These are phyloP conservation scores for Cyrtodaria siliqua DNA, from an alignment of 2,888 invertebrate species.

Conservation along the genomic window DNA sequence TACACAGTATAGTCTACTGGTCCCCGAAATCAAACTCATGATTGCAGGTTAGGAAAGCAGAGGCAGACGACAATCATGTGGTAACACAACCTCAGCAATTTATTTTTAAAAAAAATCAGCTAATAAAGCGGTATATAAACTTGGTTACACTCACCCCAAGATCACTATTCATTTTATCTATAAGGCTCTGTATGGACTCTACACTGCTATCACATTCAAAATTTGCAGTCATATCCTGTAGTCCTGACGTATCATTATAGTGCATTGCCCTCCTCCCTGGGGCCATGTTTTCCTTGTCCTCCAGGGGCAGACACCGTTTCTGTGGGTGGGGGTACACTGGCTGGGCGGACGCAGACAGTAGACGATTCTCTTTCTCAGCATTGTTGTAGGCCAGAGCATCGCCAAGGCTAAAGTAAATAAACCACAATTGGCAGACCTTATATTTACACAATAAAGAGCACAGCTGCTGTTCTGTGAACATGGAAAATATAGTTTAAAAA, in stretches of 20 bases:
- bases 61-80: too few species aligned
- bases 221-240: not conserved
- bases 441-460: too few species aligned
- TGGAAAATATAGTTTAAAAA: too few species aligned
- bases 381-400: conserved; percentile 74
- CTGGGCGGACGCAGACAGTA: conserved; percentile 5
- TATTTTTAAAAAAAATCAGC: too few species aligned
- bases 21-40: too few species aligned
- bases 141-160: conserved; percentile 75
- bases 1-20: too few species aligned
- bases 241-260: not conserved
- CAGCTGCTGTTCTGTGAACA: too few species aligned
- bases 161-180: conserved; percentile 80
- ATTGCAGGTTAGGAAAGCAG: too few species aligned
- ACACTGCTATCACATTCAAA: conserved; percentile 5
- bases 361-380: conserved; percentile 43
- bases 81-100: too few species aligned
- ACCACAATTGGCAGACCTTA: too few species aligned
- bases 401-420: conserved; percentile 75
- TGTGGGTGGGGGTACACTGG: conserved; percentile 1
- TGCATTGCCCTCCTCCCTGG: conserved; percentile 11
- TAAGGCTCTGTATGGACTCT: conserved; percentile 74
- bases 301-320: conserved; percentile 10
- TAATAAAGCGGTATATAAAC: too few species aligned
- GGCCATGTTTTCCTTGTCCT: conserved; percentile 68